phyloP scores from a whole-genome alignment of 2,113 vertebrate genomes.

The Clarias magur region DNA sequence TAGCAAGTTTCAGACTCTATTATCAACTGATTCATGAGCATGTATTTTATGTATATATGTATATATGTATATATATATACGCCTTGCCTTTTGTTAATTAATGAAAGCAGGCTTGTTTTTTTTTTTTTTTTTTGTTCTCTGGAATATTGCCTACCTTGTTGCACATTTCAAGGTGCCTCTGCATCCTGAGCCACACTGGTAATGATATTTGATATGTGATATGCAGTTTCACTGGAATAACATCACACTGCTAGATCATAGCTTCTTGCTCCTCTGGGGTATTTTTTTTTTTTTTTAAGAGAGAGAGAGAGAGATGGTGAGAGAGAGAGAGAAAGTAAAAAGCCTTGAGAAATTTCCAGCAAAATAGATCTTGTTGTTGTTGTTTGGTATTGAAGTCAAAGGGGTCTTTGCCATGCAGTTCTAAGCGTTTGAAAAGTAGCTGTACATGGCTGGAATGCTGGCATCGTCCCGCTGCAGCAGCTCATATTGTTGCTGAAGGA shows the following conservation, averaged over 20 bases:
- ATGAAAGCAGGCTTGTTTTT: too few species aligned
- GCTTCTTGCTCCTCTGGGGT: not conserved
- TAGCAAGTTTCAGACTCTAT: not conserved
- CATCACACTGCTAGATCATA: not conserved
- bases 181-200: not conserved
- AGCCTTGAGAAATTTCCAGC: not conserved
- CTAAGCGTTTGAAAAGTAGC: not conserved
- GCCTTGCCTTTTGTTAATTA: too few species aligned
- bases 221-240: not conserved
- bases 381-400: not conserved
- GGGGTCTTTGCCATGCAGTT: not conserved
- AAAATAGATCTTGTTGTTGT: not conserved
- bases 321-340: not conserved
- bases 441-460: not conserved
- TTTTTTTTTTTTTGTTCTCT: not conserved
- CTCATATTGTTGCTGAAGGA: not conserved
- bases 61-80: too few species aligned
- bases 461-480: not conserved
- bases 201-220: not conserved
- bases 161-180: not conserved
- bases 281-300: not conserved
- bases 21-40: not conserved
- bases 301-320: too few species aligned
- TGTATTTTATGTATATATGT: too few species aligned
- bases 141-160: not conserved